Conservation (phyloP, 2,888 invertebrate species). For the Cerceris ruficornis region DNA sequence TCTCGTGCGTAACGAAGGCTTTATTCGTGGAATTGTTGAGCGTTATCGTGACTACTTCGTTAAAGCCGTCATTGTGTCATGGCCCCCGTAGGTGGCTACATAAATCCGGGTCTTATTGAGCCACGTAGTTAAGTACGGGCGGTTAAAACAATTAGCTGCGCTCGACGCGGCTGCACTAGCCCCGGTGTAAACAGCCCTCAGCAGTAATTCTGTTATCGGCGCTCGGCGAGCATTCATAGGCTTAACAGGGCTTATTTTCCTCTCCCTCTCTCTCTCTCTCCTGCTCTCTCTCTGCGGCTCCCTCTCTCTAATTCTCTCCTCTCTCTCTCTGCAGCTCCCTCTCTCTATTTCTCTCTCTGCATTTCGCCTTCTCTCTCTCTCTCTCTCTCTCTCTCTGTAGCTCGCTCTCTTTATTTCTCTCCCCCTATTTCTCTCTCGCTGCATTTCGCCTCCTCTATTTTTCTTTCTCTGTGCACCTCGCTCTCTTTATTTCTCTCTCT, state of each 20-base stretch:
- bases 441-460: too few relatives aligned
- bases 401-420: too few relatives aligned
- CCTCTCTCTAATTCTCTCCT: too few relatives aligned
- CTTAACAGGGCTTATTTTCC: conserved; percentile 65
- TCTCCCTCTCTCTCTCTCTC: conserved; percentile 12
- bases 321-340: neutral
- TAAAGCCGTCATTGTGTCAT: conserved; percentile 44
- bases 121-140: conserved; percentile 60
- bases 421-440: too few relatives aligned
- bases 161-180: conserved; percentile 50
- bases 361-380: neutral
- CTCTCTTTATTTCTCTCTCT: neutral
- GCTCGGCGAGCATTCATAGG: conserved; percentile 67
- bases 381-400: neutral
- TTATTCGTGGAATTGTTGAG: conserved; percentile 32
- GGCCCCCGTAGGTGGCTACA: conserved; percentile 50
- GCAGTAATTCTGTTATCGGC: conserved; percentile 75
- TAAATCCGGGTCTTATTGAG: conserved; percentile 70
- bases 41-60: conserved; percentile 43
- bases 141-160: conserved; percentile 69
- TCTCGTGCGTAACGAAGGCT: conserved; percentile 10
- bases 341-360: neutral
- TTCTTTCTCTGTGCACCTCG: too few relatives aligned
- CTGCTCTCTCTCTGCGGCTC: neutral
- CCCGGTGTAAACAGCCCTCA: conserved; percentile 64